These are phyloP conservation scores for Berghia stephanieae DNA, from an alignment of 1,140 invertebrate species.

Conservation along the genomic window DNA sequence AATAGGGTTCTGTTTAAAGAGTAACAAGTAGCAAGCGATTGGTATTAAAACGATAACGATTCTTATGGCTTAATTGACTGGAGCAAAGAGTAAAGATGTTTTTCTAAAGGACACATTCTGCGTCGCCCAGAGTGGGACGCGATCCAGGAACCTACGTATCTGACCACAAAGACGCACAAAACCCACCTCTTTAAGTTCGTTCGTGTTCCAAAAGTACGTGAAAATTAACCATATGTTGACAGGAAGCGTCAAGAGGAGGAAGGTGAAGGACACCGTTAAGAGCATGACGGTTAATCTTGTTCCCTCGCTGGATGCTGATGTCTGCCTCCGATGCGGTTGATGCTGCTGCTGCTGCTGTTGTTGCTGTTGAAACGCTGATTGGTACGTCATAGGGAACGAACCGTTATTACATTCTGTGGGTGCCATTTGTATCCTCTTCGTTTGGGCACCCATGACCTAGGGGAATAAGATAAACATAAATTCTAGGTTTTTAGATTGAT, in stretches of 20 bases:
- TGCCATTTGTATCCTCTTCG: constrained; percentile 1
- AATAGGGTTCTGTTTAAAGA: too few species aligned
- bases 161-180: too few species aligned
- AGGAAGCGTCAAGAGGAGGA: constrained; percentile 64
- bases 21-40: too few species aligned
- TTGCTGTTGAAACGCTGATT: constrained; percentile 35
- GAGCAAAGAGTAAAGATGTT: too few species aligned
- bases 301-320: constrained; percentile 39
- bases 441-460: constrained; percentile 15
- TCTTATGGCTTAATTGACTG: too few species aligned
- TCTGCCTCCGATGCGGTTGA: neutral
- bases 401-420: constrained; percentile 37
- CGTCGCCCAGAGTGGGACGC: too few species aligned
- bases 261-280: constrained; percentile 61
- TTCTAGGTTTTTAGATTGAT: too few species aligned
- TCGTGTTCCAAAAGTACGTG: constrained; percentile 46
- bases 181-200: too few species aligned
- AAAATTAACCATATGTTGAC: constrained; percentile 61
- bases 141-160: too few species aligned
- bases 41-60: too few species aligned
- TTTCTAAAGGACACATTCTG: too few species aligned
- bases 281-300: constrained; percentile 62
- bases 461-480: neutral
- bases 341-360: constrained; percentile 6
- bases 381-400: too few species aligned